Conservation (phyloP, 2,113 vertebrate species). For the Triplophysa dalaica region DNA sequence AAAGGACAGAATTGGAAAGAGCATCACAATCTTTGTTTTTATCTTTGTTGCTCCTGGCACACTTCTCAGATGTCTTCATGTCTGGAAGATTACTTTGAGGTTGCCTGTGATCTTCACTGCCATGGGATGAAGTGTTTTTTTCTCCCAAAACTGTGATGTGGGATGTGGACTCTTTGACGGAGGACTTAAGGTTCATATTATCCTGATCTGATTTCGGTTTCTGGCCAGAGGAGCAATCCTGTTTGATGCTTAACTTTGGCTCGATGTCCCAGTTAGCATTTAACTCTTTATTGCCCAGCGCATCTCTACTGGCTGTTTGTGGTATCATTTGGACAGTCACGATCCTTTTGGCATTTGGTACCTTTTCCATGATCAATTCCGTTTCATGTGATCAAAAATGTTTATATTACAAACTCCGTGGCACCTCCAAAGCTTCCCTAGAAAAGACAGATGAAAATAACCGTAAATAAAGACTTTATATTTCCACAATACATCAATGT, state of each 20-base stretch:
- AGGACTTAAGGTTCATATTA: slow-evolving; percentile 45
- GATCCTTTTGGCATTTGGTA: slow-evolving; percentile 86
- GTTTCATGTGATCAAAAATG: slow-evolving; percentile 60
- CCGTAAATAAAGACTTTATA: not conserved
- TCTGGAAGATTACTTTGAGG: slow-evolving; percentile 48
- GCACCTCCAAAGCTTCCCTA: slow-evolving; percentile 30
- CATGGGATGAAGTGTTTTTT: slow-evolving; percentile 35
- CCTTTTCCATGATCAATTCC: slow-evolving; percentile 80
- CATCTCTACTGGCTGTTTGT: slow-evolving; percentile 71
- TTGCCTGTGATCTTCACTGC: slow-evolving; percentile 54
- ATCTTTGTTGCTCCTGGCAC: slow-evolving; percentile 35
- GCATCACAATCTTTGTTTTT: slow-evolving; percentile 61
- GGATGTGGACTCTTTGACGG: not conserved
- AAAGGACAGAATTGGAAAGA: slow-evolving; percentile 58
- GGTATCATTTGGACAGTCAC: slow-evolving; percentile 79
- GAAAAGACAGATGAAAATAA: slow-evolving; percentile 9
- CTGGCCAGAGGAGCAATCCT: slow-evolving; percentile 58
- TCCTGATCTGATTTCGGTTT: slow-evolving; percentile 53
- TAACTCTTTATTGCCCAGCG: slow-evolving; percentile 68
- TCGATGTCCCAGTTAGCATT: slow-evolving; percentile 68
- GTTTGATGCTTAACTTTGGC: slow-evolving; percentile 69
- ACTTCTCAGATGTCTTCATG: slow-evolving; percentile 47
- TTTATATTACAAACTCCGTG: slow-evolving; percentile 28
- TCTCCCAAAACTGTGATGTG: slow-evolving; percentile 11
- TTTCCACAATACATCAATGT: not conserved